Evolutionary conservation across 2,113 vertebrate species (phyloP).

Genomic region (Grammatotria lemairii): DNA sequence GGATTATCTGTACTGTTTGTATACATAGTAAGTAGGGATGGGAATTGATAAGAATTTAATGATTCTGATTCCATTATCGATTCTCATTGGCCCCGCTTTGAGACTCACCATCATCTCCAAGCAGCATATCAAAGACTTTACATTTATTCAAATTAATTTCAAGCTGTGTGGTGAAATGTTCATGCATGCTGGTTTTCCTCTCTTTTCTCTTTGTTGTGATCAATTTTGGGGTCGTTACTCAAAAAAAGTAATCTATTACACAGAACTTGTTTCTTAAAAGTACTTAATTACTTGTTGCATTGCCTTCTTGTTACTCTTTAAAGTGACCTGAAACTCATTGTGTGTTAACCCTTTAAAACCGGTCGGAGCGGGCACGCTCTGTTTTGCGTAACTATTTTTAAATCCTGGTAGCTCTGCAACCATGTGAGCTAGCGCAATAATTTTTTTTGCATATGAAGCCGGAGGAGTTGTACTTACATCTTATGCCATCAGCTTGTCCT

Average conservation of each 20-base stretch:
- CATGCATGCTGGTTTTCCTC: background rate
- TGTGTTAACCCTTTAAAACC: background rate
- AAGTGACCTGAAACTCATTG: background rate
- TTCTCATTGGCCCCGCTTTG: background rate
- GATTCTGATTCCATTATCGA: background rate
- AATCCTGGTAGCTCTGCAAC: no score
- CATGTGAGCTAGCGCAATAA: no score
- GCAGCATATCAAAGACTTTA: background rate
- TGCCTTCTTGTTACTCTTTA: background rate
- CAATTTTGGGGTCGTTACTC: background rate
- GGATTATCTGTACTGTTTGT: background rate
- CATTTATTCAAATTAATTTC: background rate
- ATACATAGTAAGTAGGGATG: background rate
- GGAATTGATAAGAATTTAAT: background rate
- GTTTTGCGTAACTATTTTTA: no score
- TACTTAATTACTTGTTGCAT: background rate
- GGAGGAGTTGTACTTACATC: no score
- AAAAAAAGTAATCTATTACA: background rate
- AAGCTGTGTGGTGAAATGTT: background rate
- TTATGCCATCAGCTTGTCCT: no score
- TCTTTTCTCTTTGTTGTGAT: background rate
- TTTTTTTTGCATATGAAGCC: no score
- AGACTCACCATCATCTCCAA: background rate
- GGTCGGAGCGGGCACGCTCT: rapidly evolving
- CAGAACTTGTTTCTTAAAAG: background rate